Evolutionary conservation across 2,888 invertebrate species (phyloP).

Genomic region (Siphlonurus alternatus): DNA sequence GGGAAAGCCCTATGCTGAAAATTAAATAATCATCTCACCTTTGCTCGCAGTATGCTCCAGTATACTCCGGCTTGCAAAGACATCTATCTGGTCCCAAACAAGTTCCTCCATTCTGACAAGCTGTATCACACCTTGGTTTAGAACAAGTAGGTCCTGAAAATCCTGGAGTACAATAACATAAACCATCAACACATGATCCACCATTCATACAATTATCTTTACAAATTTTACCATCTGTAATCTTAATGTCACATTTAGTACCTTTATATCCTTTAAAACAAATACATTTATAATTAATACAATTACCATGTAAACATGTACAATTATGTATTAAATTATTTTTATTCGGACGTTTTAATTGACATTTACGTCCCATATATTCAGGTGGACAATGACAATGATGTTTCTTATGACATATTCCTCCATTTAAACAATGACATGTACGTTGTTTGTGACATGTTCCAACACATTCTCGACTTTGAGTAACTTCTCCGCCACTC

Average conservation of each 20-base stretch:
- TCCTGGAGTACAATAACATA: neutral
- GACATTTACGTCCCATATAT: neutral
- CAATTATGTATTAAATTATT: neutral
- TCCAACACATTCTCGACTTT: neutral
- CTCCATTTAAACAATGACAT: neutral
- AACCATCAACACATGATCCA: neutral
- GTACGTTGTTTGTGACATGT: neutral
- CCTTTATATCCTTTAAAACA: neutral
- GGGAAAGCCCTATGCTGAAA: neutral
- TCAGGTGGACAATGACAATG: neutral
- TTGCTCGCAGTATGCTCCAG: neutral
- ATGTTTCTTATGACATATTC: neutral
- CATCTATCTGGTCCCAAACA: neutral
- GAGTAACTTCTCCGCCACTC: neutral
- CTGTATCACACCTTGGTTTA: neutral
- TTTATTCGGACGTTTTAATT: neutral
- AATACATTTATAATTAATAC: neutral
- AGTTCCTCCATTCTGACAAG: neutral
- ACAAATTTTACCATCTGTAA: neutral
- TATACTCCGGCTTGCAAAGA: neutral
- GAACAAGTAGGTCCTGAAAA: neutral
- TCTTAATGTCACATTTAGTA: neutral
- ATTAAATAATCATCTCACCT: neutral
- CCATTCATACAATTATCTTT: neutral
- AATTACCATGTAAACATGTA: neutral